A percentile compares a stretch with the other conserved stretches of the same genome.
Evolutionary conservation across 2,113 vertebrate genomes (phyloP).

Genomic region (Istiophorus platypterus): DNA sequence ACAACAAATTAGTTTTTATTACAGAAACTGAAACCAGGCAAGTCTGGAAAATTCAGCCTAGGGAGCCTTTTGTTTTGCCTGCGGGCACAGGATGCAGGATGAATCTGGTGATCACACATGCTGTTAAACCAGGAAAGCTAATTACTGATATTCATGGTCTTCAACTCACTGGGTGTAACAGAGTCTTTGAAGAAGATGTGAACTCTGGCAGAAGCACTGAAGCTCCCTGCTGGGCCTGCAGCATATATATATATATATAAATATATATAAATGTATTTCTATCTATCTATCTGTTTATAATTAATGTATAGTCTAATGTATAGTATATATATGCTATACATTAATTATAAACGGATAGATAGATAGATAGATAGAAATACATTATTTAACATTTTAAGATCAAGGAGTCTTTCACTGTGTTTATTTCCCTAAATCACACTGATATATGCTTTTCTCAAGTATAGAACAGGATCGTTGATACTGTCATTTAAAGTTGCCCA

Average conservation of each 20-base stretch:
- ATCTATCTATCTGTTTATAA: constrained; percentile 50
- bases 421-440: constrained; percentile 38
- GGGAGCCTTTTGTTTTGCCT: constrained; percentile 66
- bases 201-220: constrained; percentile 34
- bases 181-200: constrained; percentile 47
- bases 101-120: constrained; percentile 64
- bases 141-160: constrained; percentile 70
- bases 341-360: too few species aligned
- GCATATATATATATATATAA: too few species aligned
- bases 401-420: constrained; percentile 29
- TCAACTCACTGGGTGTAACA: constrained; percentile 51
- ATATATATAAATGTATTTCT: too few species aligned
- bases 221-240: constrained; percentile 42
- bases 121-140: constrained; percentile 70
- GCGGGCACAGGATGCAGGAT: constrained; percentile 48
- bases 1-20: constrained; percentile 78
- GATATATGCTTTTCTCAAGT: neutral
- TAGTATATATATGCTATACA: too few species aligned
- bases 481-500: constrained; percentile 8
- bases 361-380: too few species aligned
- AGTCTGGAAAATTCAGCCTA: constrained; percentile 60
- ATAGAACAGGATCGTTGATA: constrained; percentile 25
- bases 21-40: constrained; percentile 59
- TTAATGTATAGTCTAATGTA: constrained; percentile 35
- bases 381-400: constrained; percentile 17